Evolutionary conservation across 2,113 vertebrate species (phyloP), one percentile per base, ranked within the genome.

Genomic region (Chinchilla lanigera): DNA sequence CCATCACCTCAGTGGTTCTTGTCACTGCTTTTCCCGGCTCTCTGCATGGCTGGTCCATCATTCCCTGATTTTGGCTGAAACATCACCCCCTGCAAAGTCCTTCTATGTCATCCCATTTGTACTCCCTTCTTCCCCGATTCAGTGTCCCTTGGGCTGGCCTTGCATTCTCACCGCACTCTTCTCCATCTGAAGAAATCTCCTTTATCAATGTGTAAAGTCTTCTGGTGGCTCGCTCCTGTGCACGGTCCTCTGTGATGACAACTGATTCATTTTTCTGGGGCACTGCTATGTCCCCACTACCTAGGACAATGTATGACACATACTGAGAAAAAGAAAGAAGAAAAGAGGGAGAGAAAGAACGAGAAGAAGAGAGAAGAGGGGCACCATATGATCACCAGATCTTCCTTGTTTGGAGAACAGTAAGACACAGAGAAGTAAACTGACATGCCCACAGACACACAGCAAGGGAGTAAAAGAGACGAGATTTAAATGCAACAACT

Each of bases 1-100:
- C 33, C 0, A 1, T 5, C 26, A 1, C 24, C 17, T 61, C 58
- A 2, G 60, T n/a, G 50, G 2, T n/a, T 0, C 26, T 82, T 16
- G 8, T 33, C 3, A 0, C 4, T 4, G 28, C 50, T 65, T n/a
- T 8, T 0, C 1, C 3, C 14, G 30, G 19, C 17, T 30, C 75
- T 56, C 26, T 50, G 38, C 7, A 6, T 28, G 3, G 1, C 65
- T 56, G 52, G 63, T 9, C 47, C 13, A 11, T 30, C 71, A 22
- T 5, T 4, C 35, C 28, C 71, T 30, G 63, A 14, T 56, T 3
- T 4, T 12, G 50, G 14, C 28, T 28, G 65, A 83, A 41, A 17
- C 1, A 22, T 16, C 0, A 4, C 41, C 24, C 38, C 41, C 24
- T 85, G 52, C 30, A 26, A 80, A 35, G n/a, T 38, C 19, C 35